Evolutionary conservation across 2,888 invertebrate genomes (phyloP), one percentile per base, ranked within the genome.

Genomic region (Drosophila colorata): DNA sequence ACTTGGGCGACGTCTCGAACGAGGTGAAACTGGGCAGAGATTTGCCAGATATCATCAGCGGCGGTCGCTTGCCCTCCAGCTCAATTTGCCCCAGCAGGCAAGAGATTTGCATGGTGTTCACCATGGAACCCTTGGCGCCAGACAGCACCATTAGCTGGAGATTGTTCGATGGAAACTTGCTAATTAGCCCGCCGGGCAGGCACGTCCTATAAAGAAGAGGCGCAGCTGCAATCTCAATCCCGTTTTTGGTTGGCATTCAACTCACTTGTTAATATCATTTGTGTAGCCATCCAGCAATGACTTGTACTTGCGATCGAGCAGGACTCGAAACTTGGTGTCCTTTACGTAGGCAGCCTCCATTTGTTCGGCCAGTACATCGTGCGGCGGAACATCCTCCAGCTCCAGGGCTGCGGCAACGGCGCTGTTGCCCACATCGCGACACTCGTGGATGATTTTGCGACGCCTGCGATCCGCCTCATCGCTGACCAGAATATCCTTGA

Each of bases 91-190:
- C 99, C 11, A 99, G 93, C 35, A 98, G 93, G 92, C 98, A 98
- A 0, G 99, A 99, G 88, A 99, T 99, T 93, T 99, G 98, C 97
- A 98, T 98, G 82, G 98, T 97, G 91, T 99, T 99, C 0, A 99
- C 99, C 57, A 97, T 96, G 0, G 98, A 98, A n/a, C 99, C 99
- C 92, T 99, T 99, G 0, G 99, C 99, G 69, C 99, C 99, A 16
- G 99, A 98, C 87, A 97, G 95, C 0, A 99, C 98, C 99, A 99
- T 99, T 79, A 99, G 92, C 91, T 99, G 99, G n/a, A 99, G 94
- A 93, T 98, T 98, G 91, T 99, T 99, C 16, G 95, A 93, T 0
- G 99, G 99, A 90, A 99, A 99, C 81, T 95, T 95, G 71, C 95
- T 95, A 7, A 97, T 92, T 41, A 99, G 93, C 1, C 99, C 99